These are phyloP conservation scores for Athetis lepigone DNA, from an alignment of 2,888 invertebrate species.

Conservation along the genomic window DNA sequence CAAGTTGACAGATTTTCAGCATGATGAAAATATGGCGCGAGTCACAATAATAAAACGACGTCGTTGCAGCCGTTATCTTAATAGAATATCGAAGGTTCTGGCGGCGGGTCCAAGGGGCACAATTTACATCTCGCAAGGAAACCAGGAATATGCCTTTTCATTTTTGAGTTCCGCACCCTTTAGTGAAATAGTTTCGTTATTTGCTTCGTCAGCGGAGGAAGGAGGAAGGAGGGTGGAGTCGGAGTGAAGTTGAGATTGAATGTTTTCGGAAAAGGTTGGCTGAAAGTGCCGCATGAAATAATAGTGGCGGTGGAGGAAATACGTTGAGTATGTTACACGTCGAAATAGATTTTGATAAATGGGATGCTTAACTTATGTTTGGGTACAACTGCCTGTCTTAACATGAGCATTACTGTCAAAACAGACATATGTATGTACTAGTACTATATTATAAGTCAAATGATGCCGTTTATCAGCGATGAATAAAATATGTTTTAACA, in stretches of 20 bases:
- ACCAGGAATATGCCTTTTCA: constrained; percentile 61
- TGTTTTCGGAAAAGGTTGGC: constrained; percentile 27
- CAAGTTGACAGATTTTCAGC: constrained; percentile 80
- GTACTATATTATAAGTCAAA: too few relatives aligned
- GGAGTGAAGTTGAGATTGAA: constrained; percentile 46
- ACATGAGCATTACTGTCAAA: too few relatives aligned
- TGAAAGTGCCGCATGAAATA: constrained; percentile 8
- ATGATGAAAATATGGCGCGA: constrained; percentile 83
- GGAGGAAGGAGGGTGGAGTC: not conserved
- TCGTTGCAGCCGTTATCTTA: constrained; percentile 80
- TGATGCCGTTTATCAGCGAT: too few relatives aligned
- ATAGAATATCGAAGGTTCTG: constrained; percentile 83
- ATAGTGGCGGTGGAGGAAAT: not conserved
- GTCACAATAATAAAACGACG: constrained; percentile 73
- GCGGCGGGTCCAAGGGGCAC: constrained; percentile 13
- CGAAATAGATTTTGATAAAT: not conserved
- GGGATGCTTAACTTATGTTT: too few relatives aligned
- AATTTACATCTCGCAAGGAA: constrained; percentile 66
- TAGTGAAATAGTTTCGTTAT: constrained; percentile 62
- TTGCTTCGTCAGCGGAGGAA: constrained; percentile 52
- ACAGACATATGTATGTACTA: too few relatives aligned
- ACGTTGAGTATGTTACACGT: not conserved
- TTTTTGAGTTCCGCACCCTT: constrained; percentile 62
- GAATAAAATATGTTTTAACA: too few relatives aligned
- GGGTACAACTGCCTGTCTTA: too few relatives aligned